A percentile compares a stretch with the other conserved stretches of the same genome.
Conservation (phyloP, 2,888 invertebrate genomes). For the Cerastis rubricosa region DNA sequence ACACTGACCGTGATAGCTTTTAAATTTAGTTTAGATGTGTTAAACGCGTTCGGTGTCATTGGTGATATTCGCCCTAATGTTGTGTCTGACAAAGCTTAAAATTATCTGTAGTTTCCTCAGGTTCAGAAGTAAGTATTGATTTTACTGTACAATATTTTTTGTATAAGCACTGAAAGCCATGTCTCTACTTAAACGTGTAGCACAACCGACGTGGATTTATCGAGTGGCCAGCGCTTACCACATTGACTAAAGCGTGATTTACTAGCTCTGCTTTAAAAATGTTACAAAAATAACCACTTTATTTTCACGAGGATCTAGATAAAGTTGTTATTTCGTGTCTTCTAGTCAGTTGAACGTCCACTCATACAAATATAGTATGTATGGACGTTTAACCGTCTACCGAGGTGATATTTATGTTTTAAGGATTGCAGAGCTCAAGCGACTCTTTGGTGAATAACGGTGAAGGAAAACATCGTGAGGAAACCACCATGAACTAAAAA, state of each 20-base stretch:
- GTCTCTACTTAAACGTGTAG: constrained; percentile 31
- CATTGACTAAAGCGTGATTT: constrained; percentile 54
- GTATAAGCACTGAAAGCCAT: constrained; percentile 29
- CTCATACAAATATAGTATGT: too few relatives aligned
- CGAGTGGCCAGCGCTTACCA: constrained; percentile 49
- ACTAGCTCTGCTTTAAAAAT: constrained; percentile 33
- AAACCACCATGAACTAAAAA: too few relatives aligned
- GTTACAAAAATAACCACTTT: constrained; percentile 36
- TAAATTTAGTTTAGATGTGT: not conserved
- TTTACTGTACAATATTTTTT: constrained; percentile 22
- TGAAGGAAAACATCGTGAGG: too few relatives aligned
- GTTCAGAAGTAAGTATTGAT: not conserved
- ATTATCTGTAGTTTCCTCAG: not conserved
- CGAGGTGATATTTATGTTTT: not conserved
- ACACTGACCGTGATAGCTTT: not conserved
- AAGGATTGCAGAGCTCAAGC: not conserved
- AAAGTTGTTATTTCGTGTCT: constrained; percentile 1
- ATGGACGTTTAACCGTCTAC: too few relatives aligned
- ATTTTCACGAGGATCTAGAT: not conserved
- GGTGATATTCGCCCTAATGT: not conserved
- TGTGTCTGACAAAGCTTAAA: not conserved
- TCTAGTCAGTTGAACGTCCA: too few relatives aligned
- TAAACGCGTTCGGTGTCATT: not conserved
- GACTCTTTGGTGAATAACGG: not conserved
- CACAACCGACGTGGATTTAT: constrained; percentile 57